Conservation (phyloP, 1,140 invertebrate genomes). For the Drosophila orena region DNA sequence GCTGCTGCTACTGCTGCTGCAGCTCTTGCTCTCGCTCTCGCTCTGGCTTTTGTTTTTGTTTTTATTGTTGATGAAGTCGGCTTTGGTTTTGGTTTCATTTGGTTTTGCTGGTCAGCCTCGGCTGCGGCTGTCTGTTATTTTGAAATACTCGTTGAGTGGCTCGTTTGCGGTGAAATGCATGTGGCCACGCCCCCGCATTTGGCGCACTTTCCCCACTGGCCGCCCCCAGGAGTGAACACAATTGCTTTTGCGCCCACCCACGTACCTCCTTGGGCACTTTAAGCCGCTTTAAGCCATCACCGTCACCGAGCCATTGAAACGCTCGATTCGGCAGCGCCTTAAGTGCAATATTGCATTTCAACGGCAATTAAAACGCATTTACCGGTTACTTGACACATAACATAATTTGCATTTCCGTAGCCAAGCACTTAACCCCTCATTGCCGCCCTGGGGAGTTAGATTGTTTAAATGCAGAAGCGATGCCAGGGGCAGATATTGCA, state of each 20-base stretch:
- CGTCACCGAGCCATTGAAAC: slow-evolving; percentile 26
- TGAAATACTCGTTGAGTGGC: slow-evolving; percentile 81
- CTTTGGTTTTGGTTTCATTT: slow-evolving; percentile 80
- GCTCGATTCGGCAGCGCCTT: slow-evolving; percentile 46
- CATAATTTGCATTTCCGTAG: slow-evolving; percentile 78
- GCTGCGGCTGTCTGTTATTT: slow-evolving; percentile 77
- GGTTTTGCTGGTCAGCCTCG: slow-evolving; percentile 76
- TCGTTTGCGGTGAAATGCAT: slow-evolving; percentile 78
- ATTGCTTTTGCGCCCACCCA: background rate
- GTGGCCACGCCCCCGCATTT: slow-evolving; percentile 51
- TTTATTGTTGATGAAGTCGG: slow-evolving; percentile 77
- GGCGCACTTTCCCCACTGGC: background rate
- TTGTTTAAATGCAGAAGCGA: slow-evolving; percentile 75
- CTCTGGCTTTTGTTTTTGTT: slow-evolving; percentile 35
- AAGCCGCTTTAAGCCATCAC: slow-evolving; percentile 22
- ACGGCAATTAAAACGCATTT: slow-evolving; percentile 84
- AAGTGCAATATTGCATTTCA: slow-evolving; percentile 76
- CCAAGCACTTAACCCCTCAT: background rate
- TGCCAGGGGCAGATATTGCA: slow-evolving; percentile 52
- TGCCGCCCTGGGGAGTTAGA: slow-evolving; percentile 50
- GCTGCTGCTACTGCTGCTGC: slow-evolving; percentile 13
- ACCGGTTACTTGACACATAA: slow-evolving; percentile 85
- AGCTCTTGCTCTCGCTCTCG: slow-evolving; percentile 42
- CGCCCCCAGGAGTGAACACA: slow-evolving; percentile 7
- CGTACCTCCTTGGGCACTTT: slow-evolving; percentile 16